phyloP scores from a whole-genome alignment of 2,888 invertebrate species.

The Aphelenchoides bicaudatus region DNA sequence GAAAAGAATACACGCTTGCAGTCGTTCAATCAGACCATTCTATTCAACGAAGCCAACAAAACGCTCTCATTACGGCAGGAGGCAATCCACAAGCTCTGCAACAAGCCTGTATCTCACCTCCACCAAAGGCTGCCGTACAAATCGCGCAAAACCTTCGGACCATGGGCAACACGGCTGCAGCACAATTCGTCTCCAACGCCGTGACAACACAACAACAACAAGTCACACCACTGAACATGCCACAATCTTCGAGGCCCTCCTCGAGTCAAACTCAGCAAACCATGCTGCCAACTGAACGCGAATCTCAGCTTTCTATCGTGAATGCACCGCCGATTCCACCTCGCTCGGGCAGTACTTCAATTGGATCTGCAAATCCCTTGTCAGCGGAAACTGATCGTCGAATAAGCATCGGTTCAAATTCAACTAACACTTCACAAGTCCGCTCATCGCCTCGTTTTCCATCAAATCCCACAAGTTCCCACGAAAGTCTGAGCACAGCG shows the following conservation, averaged over 20 bases:
- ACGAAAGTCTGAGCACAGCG: constrained; percentile 19
- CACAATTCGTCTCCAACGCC: constrained; percentile 10
- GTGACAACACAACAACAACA: not conserved
- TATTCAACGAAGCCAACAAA: constrained; percentile 31
- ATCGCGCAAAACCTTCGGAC: constrained; percentile 3
- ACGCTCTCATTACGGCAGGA: constrained; percentile 19
- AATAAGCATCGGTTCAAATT: constrained; percentile 2
- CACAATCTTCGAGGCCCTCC: constrained; percentile 13
- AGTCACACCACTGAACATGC: constrained; percentile 16
- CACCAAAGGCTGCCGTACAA: constrained; percentile 4
- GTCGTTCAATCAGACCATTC: constrained; percentile 60
- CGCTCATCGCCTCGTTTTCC: constrained; percentile 27
- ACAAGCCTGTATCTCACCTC: constrained; percentile 10
- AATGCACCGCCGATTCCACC: constrained; percentile 39
- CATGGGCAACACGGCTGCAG: constrained; percentile 7
- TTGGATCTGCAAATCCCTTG: not conserved
- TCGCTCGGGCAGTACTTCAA: constrained; percentile 15
- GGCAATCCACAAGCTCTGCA: constrained; percentile 9
- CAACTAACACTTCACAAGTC: constrained; percentile 10
- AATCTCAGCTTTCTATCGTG: not conserved
- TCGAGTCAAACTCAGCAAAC: too few relatives aligned
- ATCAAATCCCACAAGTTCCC: constrained; percentile 24
- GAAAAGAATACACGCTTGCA: too few relatives aligned
- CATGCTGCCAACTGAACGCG: too few relatives aligned
- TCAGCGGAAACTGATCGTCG: constrained; percentile 2